Percentiles rank a stretch among this genome's conserved stretches.
Conservation (phyloP, 2,888 invertebrate genomes). For the Rhagophthalmus giganteus region DNA sequence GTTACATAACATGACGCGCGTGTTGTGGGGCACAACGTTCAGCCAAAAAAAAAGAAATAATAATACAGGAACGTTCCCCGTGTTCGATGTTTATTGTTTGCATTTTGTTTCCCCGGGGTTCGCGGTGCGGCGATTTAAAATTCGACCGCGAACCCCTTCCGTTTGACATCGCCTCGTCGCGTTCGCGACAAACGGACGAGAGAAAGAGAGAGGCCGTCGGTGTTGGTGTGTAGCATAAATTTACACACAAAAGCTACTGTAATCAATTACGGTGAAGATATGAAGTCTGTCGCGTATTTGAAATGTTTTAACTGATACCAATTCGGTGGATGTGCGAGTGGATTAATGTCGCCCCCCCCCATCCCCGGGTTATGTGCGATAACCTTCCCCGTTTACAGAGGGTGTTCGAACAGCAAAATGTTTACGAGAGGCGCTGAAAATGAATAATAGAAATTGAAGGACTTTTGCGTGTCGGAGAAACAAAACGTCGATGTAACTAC, state of each 20-base stretch:
- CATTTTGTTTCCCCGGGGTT: slow-evolving; percentile 21
- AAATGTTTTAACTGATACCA: slow-evolving; percentile 27
- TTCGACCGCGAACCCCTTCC: slow-evolving; percentile 6
- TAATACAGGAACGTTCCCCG: no score
- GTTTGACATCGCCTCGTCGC: slow-evolving; percentile 9
- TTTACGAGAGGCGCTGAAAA: slow-evolving; percentile 13
- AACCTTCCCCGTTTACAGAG: slow-evolving; percentile 20
- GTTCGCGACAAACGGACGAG: neutral
- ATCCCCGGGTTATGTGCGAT: slow-evolving; percentile 22
- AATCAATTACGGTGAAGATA: slow-evolving; percentile 31
- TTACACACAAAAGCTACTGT: slow-evolving; percentile 9
- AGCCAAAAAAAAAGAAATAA: no score
- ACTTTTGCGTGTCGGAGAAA: no score
- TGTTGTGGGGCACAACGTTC: no score
- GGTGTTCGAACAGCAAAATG: slow-evolving; percentile 23
- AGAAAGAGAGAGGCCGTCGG: neutral
- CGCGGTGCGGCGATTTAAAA: slow-evolving; percentile 17
- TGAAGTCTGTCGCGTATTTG: slow-evolving; percentile 24
- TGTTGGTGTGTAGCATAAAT: slow-evolving; percentile 7
- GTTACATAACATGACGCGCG: no score
- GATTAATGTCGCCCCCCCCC: slow-evolving; percentile 26
- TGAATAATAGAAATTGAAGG: slow-evolving; percentile 19
- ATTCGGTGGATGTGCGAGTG: slow-evolving; percentile 25
- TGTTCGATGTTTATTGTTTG: no score
- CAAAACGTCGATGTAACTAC: no score